Evolutionary conservation across 2,888 invertebrate genomes (phyloP).

Genomic region (Microplitis manilae): DNA sequence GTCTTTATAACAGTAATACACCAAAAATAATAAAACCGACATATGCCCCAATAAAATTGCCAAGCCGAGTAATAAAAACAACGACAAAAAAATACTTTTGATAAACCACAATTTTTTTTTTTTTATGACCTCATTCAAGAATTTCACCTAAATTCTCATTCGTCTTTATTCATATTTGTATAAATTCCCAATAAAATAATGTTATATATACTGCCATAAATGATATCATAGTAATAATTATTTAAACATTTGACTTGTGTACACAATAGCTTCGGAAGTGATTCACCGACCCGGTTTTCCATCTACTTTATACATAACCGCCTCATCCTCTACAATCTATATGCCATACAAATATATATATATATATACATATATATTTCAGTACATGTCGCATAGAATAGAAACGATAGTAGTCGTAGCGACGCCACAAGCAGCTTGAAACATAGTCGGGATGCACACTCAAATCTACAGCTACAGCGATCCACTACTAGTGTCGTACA

Average conservation of each 20-base stretch:
- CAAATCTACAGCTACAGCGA: neutral
- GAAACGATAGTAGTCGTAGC: neutral
- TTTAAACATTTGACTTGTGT: neutral
- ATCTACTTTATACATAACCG: constrained; percentile 47
- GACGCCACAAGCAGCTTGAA: constrained; percentile 1
- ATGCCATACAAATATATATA: constrained; percentile 16
- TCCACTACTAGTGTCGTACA: neutral
- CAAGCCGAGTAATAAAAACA: neutral
- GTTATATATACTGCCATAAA: neutral
- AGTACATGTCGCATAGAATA: constrained; percentile 18
- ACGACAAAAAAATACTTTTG: too few species aligned
- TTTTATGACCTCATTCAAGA: too few species aligned
- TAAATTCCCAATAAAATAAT: neutral
- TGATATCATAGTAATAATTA: neutral
- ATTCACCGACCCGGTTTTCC: constrained; percentile 35
- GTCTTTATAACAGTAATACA: neutral
- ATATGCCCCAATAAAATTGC: neutral
- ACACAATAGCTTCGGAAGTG: neutral
- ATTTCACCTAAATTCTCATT: too few species aligned
- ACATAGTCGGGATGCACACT: constrained; percentile 1
- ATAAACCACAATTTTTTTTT: too few species aligned
- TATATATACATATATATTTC: constrained; percentile 7
- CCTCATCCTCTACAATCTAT: constrained; percentile 40
- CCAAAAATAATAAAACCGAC: neutral
- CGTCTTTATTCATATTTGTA: neutral